These are phyloP conservation scores for Urophycis tenuis DNA, from an alignment of 2,797 vertebrate species.

Conservation along the genomic window DNA sequence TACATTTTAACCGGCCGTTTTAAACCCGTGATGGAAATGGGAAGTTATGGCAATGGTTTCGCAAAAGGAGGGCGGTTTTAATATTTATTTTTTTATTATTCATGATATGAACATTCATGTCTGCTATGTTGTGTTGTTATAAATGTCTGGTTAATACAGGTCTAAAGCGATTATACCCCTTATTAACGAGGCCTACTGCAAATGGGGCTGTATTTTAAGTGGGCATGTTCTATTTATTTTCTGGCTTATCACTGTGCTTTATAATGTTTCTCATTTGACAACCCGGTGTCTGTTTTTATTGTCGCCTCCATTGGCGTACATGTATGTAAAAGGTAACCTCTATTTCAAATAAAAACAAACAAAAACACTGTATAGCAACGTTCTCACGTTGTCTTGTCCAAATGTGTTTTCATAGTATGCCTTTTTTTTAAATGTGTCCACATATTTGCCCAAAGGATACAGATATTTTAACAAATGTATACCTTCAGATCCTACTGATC, in stretches of 20 bases:
- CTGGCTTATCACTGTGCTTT: constrained; percentile 2
- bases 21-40: not conserved
- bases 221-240: not conserved
- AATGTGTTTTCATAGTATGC: not conserved
- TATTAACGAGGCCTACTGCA: not conserved
- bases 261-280: constrained; percentile 1
- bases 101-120: not conserved
- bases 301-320: not conserved
- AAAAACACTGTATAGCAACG: not conserved
- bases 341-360: constrained; percentile 1
- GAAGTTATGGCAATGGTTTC: not conserved
- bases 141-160: not conserved
- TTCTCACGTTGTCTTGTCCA: not conserved
- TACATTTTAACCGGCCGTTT: not conserved
- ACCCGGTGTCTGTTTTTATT: not conserved
- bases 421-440: not conserved
- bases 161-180: not conserved
- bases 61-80: not conserved
- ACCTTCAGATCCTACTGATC: not conserved
- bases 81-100: not conserved
- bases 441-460: not conserved
- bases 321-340: not conserved
- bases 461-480: not conserved
- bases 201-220: not conserved
- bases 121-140: not conserved